Conservation (phyloP, 92 coral and sea anemone species). For the Umimayanthus kanabou region DNA sequence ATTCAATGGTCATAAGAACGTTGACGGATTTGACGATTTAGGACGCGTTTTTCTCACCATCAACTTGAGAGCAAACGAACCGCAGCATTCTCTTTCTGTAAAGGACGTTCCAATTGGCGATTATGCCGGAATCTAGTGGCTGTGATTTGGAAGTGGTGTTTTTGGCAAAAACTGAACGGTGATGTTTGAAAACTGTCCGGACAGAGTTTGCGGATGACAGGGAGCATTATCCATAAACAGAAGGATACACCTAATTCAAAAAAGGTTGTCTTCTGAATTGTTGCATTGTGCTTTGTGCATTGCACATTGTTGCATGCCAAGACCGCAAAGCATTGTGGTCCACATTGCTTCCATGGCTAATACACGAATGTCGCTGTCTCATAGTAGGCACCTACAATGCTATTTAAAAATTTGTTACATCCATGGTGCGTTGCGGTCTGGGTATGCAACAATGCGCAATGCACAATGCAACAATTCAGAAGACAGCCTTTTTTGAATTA, state of each 20-base stretch:
- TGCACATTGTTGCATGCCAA: too few relatives aligned
- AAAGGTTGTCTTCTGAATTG: too few relatives aligned
- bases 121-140: constrained; percentile 53
- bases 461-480: too few relatives aligned
- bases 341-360: too few relatives aligned
- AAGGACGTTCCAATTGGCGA: constrained; percentile 52
- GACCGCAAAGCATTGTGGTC: too few relatives aligned
- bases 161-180: constrained; percentile 37
- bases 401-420: too few relatives aligned
- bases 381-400: too few relatives aligned
- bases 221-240: constrained; percentile 50
- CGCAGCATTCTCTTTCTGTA: constrained; percentile 59
- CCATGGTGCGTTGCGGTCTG: too few relatives aligned
- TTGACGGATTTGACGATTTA: constrained; percentile 56
- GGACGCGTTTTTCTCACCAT: constrained; percentile 41
- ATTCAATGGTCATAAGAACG: constrained; percentile 60
- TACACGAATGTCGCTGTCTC: too few relatives aligned
- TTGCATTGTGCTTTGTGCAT: too few relatives aligned
- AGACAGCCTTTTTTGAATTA: too few relatives aligned
- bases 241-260: constrained; percentile 43
- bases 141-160: constrained; percentile 47
- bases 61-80: constrained; percentile 52
- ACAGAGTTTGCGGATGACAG: constrained; percentile 43
- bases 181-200: constrained; percentile 50
- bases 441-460: too few relatives aligned